Evolutionary conservation across 2,797 vertebrate species (phyloP).

Genomic region (Neosilurus mollespiculum): DNA sequence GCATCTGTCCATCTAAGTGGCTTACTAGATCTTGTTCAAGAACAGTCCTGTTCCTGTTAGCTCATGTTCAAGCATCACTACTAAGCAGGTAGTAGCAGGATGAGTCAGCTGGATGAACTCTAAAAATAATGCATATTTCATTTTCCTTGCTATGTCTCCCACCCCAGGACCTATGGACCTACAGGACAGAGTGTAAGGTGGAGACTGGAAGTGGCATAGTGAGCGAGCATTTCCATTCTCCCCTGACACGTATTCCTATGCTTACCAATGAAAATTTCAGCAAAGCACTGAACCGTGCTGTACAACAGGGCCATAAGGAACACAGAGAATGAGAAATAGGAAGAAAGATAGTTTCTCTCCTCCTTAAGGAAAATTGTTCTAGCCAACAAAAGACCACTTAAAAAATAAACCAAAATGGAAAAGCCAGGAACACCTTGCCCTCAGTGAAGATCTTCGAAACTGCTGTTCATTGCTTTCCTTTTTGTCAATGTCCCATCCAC

Average conservation of each 20-base stretch:
- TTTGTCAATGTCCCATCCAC: background rate
- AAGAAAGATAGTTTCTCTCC: constrained; percentile 17
- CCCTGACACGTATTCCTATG: constrained; percentile 25
- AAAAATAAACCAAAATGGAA: constrained; percentile 12
- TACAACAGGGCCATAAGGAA: background rate
- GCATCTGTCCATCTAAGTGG: constrained; percentile 2
- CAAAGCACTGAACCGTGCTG: constrained; percentile 16
- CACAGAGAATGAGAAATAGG: background rate
- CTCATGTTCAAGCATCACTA: constrained; percentile 12
- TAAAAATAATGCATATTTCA: background rate
- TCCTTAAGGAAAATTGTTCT: background rate
- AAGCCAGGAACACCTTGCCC: background rate
- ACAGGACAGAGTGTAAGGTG: constrained; percentile 10
- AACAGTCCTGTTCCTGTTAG: background rate
- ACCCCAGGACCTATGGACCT: background rate
- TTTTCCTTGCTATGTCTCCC: background rate
- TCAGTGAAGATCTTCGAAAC: background rate
- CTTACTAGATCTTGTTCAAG: constrained; percentile 4
- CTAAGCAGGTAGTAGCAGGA: constrained; percentile 10
- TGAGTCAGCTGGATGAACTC: constrained; percentile 11
- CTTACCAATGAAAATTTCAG: constrained; percentile 53
- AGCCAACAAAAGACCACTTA: constrained; percentile 8
- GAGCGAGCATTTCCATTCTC: constrained; percentile 23
- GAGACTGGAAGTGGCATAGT: constrained; percentile 14
- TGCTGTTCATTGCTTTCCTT: background rate